phyloP scores from a whole-genome alignment of 2,113 vertebrate genomes.

The Guaruba guarouba region DNA sequence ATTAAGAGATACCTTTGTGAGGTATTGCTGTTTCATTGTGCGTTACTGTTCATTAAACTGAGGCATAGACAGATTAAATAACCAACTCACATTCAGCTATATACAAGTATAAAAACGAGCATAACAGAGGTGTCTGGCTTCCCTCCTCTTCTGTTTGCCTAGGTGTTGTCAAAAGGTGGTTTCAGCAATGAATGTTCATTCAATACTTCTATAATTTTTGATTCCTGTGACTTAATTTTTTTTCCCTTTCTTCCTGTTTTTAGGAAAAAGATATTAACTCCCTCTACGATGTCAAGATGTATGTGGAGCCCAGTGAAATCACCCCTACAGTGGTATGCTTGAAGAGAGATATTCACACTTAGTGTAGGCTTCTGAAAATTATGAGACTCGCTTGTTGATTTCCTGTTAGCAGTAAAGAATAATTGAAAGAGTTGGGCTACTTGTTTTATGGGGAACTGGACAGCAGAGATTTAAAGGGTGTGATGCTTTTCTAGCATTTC shows the following conservation, averaged over 20 bases:
- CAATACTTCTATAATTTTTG: neutral
- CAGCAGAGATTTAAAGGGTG: neutral
- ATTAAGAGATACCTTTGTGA: neutral
- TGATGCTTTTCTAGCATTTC: neutral
- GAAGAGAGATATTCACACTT: neutral
- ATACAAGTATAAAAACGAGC: neutral
- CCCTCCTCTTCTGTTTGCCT: neutral
- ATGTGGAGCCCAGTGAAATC: constrained; percentile 93
- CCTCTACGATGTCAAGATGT: constrained; percentile 87
- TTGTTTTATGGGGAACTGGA: neutral
- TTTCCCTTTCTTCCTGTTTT: neutral
- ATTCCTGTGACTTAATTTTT: neutral
- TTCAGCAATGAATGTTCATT: neutral
- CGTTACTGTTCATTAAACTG: neutral
- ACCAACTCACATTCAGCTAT: neutral
- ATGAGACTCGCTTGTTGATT: neutral
- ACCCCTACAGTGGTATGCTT: constrained; percentile 82
- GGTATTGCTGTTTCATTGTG: neutral
- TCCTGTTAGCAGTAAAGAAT: neutral
- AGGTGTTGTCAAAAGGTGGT: neutral
- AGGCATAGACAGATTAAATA: neutral
- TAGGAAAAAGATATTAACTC: constrained; percentile 86
- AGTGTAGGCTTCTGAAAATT: neutral
- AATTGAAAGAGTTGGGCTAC: neutral
- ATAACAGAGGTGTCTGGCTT: neutral